Evolutionary conservation across 2,797 vertebrate genomes (phyloP), one percentile per base, ranked within the genome.

Genomic region (Spinibarbus caldwelli): DNA sequence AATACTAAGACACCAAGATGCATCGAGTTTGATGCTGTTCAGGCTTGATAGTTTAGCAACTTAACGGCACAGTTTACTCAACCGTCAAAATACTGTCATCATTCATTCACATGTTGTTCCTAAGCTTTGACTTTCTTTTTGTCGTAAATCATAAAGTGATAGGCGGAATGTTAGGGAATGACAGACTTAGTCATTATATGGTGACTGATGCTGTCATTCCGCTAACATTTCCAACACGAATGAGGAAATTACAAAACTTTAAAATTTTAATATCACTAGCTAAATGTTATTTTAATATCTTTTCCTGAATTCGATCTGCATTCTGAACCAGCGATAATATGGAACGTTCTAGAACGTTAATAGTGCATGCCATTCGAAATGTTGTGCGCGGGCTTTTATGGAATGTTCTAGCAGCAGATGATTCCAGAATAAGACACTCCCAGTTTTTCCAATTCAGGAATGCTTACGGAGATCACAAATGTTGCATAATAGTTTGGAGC

Each of bases 371-470:
- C 3, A 59, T 70, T 34, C 0, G 8, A 7, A 45, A 21, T 17
- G 9, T 59, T 79, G 4, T 26, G 52, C 11, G 49, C 49, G 68
- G 2, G 6, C 17, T 68, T 1, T 11, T 67, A 29, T 52, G 26
- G 75, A 91, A 87, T 19, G 41, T 29, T 89, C 91, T 41, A 90
- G 91, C 86, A 89, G 49, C 87, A 89, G 59, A 67, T 54, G 26
- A 66, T 45, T 82, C 67, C 78, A 72, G 82, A 80, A 84, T 49
- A 77, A 83, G 86, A 73, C 76, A 72, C 84, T 78, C 70, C 79
- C 86, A 68, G 26, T 10, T 17, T 10, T 57, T 70, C 23, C 4
- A 78, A 19, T 79, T 85, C 68, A 36, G 57, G 31, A 87, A 71
- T 36, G 45, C 11, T 62, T 59, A 23, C 47, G 31, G 83, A 23